phyloP scores from a whole-genome alignment of 1,140 invertebrate species.

The Orius insidiosus region DNA sequence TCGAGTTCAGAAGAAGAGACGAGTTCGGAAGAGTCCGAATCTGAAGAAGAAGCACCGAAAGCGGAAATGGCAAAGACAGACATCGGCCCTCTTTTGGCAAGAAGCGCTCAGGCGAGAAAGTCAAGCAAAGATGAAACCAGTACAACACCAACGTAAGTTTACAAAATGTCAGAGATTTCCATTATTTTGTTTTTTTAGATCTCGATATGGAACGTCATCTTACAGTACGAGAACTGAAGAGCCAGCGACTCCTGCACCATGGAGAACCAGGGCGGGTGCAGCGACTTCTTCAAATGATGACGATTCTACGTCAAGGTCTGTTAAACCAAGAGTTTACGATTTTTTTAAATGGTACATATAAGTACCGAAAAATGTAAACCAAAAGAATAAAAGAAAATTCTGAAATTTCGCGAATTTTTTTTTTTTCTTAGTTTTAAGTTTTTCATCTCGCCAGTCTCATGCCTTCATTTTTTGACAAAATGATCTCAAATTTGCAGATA shows the following conservation, averaged over 20 bases:
- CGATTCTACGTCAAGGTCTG: neutral
- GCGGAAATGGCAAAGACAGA: constrained; percentile 53
- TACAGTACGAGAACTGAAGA: neutral
- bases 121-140: constrained; percentile 19
- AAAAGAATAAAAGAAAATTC: too few relatives aligned
- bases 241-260: constrained; percentile 8
- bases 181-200: neutral
- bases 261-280: constrained; percentile 12
- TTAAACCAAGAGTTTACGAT: too few relatives aligned
- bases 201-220: neutral
- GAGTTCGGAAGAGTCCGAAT: constrained; percentile 53
- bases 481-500: too few relatives aligned
- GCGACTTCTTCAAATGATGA: constrained; percentile 11
- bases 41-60: constrained; percentile 36
- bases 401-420: too few relatives aligned
- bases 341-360: too few relatives aligned
- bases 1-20: constrained; percentile 42
- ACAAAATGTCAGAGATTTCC: too few relatives aligned
- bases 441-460: too few relatives aligned
- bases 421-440: too few relatives aligned
- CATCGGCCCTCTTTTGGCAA: constrained; percentile 57
- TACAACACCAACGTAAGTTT: constrained; percentile 14
- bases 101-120: constrained; percentile 48
- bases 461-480: too few relatives aligned
- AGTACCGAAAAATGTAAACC: too few relatives aligned